Evolutionary conservation across 2,888 invertebrate species (phyloP).

Genomic region (Amiota mariae): DNA sequence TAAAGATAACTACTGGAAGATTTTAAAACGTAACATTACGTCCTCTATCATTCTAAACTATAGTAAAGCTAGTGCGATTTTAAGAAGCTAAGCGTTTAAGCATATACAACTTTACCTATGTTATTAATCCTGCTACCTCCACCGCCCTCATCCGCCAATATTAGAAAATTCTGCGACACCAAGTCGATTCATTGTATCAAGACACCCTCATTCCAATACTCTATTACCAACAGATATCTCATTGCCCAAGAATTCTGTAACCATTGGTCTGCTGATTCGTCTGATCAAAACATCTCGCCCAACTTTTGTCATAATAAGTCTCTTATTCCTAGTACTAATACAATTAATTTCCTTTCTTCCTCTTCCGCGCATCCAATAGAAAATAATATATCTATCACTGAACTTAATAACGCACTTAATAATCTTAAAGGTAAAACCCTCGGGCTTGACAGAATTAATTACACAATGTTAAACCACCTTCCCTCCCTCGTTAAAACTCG

Average conservation of each 20-base stretch:
- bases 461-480: too few relatives aligned
- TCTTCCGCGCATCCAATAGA: too few relatives aligned
- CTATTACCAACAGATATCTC: neutral
- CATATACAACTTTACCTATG: too few relatives aligned
- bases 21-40: neutral
- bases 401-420: neutral
- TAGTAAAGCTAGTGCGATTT: neutral
- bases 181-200: neutral
- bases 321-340: neutral
- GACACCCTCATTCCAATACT: too few relatives aligned
- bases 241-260: neutral
- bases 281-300: neutral
- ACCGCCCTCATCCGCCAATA: too few relatives aligned
- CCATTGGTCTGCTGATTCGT: neutral
- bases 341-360: too few relatives aligned
- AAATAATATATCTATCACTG: neutral
- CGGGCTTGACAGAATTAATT: too few relatives aligned
- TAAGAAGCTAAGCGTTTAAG: neutral
- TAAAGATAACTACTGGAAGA: neutral
- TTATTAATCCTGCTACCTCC: too few relatives aligned
- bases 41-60: neutral
- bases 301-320: neutral
- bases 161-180: neutral
- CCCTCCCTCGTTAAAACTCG: too few relatives aligned
- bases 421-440: neutral